Conservation (phyloP, 2,888 invertebrate species). For the Xylota segnis region DNA sequence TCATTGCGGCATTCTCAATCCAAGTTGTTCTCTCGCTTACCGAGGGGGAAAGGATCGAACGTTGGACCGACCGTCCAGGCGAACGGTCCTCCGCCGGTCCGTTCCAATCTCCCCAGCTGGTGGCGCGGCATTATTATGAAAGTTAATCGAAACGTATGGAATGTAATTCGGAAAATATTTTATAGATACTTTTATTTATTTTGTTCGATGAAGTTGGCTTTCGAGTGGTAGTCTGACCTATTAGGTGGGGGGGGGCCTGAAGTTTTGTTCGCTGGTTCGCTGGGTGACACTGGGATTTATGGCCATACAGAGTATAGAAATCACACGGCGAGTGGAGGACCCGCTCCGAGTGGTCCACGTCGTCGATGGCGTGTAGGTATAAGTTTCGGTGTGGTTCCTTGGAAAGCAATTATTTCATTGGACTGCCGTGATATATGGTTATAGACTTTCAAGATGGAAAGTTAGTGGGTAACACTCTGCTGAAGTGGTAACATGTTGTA, state of each 20-base stretch:
- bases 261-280: slow-evolving; percentile 31
- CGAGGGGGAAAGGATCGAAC: background rate
- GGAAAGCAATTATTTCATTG: slow-evolving; percentile 76
- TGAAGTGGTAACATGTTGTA: slow-evolving; percentile 66
- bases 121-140: slow-evolving; percentile 71
- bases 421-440: slow-evolving; percentile 72
- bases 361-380: slow-evolving; percentile 34
- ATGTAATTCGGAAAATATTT: slow-evolving; percentile 76
- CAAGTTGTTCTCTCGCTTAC: slow-evolving; percentile 45
- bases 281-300: slow-evolving; percentile 70
- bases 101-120: slow-evolving; percentile 44
- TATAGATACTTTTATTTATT: slow-evolving; percentile 77
- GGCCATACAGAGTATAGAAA: slow-evolving; percentile 54
- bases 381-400: slow-evolving; percentile 52
- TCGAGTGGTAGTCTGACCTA: slow-evolving; percentile 43
- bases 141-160: slow-evolving; percentile 76
- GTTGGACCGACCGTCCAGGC: background rate
- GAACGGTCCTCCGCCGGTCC: background rate
- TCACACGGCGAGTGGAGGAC: slow-evolving; percentile 45
- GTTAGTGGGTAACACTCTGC: slow-evolving; percentile 31
- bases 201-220: slow-evolving; percentile 61
- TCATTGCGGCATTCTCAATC: slow-evolving; percentile 72
- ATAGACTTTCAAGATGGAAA: slow-evolving; percentile 67
- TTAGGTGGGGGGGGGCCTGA: slow-evolving; percentile 11
- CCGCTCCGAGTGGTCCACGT: slow-evolving; percentile 51